Evolutionary conservation across 2,888 invertebrate species (phyloP).

Genomic region (Chironomus riparius): DNA sequence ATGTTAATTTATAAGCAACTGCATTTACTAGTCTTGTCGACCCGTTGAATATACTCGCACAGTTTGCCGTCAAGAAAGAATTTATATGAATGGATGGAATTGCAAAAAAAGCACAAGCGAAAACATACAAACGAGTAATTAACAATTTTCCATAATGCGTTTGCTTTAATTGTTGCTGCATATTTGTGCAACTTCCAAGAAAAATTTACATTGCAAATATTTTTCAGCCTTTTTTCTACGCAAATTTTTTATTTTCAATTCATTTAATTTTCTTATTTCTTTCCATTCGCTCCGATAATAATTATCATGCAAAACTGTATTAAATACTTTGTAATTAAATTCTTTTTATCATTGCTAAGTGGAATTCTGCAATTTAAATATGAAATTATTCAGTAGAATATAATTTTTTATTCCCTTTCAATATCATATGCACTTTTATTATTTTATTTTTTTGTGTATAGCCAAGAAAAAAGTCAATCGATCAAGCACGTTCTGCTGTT

Average conservation of each 20-base stretch:
- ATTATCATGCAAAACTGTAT: conserved; percentile 1
- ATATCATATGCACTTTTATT: background rate
- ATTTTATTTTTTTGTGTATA: background rate
- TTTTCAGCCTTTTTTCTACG: background rate
- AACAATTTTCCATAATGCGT: conserved; percentile 23
- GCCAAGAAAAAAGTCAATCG: conserved; percentile 3
- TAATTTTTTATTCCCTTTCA: background rate
- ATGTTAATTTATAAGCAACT: background rate
- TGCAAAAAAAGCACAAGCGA: background rate
- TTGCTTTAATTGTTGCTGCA: conserved; percentile 16
- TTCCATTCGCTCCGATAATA: background rate
- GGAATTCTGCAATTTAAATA: background rate
- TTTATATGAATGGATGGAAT: background rate
- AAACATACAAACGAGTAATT: conserved; percentile 4
- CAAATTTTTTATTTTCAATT: background rate
- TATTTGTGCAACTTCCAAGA: conserved; percentile 1
- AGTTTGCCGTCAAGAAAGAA: conserved; percentile 2
- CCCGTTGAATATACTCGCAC: background rate
- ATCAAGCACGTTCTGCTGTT: conserved; percentile 20
- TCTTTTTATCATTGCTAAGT: background rate
- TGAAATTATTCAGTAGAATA: too few species aligned
- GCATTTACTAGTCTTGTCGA: background rate
- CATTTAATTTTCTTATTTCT: background rate
- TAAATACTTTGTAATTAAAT: background rate
- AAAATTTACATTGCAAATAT: background rate